Evolutionary conservation across 1,140 invertebrate species (phyloP).

Genomic region (Zaprionus africanus): DNA sequence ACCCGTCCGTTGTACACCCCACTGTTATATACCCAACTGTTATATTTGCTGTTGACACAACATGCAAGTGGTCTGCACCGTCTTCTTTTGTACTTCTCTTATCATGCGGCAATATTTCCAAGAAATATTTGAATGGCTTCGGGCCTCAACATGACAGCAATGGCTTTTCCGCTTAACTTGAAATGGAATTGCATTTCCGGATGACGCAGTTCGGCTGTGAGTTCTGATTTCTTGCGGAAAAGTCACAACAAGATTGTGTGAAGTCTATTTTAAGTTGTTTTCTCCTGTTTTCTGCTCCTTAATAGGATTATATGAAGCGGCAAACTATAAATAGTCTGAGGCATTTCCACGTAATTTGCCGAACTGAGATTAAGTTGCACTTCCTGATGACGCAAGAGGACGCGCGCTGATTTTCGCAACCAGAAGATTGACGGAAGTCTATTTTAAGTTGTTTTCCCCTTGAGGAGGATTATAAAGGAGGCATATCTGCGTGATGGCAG

Average conservation of each 20-base stretch:
- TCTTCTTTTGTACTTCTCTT: too few species aligned
- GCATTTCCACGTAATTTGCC: too few species aligned
- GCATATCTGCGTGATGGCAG: too few species aligned
- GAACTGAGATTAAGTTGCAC: not conserved
- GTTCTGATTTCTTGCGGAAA: too few species aligned
- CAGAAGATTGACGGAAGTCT: not conserved
- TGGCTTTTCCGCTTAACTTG: not conserved
- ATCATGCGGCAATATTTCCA: not conserved
- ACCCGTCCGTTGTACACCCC: too few species aligned
- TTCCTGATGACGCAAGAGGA: not conserved
- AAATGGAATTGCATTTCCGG: not conserved
- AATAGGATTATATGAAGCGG: not conserved
- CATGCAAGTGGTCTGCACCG: too few species aligned
- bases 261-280: conserved; percentile 8
- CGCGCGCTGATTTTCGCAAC: not conserved
- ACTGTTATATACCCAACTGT: too few species aligned
- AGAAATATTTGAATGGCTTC: not conserved
- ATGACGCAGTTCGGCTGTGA: not conserved
- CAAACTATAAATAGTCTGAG: too few species aligned
- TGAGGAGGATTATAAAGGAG: not conserved
- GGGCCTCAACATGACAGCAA: not conserved
- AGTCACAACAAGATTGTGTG: not conserved
- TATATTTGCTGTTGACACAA: too few species aligned
- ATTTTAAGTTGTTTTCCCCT: not conserved
- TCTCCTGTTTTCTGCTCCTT: not conserved